A percentile compares a stretch with the other conserved stretches of the same genome.
Evolutionary conservation across 2,113 vertebrate species (phyloP).

Genomic region (Setophaga petechia): DNA sequence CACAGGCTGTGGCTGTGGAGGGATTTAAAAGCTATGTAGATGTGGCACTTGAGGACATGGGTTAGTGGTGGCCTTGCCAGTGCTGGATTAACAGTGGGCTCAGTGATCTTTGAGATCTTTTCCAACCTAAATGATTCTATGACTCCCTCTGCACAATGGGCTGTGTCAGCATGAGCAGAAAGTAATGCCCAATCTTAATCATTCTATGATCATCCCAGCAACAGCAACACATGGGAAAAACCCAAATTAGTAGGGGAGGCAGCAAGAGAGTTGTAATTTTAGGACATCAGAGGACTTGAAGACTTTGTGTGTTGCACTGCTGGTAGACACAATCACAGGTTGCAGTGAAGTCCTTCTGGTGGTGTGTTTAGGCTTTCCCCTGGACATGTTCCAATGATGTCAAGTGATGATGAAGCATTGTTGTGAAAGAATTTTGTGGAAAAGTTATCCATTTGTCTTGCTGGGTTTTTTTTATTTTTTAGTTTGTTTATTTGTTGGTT

Average conservation of each 20-base stretch:
- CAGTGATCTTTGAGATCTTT: neutral
- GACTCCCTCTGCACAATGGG: neutral
- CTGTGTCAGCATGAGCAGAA: neutral
- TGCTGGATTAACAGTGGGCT: neutral
- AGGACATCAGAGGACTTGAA: neutral
- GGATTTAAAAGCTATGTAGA: neutral
- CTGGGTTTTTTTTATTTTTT: neutral
- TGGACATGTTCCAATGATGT: neutral
- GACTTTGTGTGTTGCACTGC: neutral
- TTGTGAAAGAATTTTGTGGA: neutral
- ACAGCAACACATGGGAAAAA: slow-evolving; percentile 10
- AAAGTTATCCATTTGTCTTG: neutral
- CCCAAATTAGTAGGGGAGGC: neutral
- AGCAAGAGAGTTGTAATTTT: neutral
- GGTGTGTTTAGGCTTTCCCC: neutral
- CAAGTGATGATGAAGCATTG: neutral
- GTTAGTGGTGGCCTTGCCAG: no score
- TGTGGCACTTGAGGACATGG: neutral
- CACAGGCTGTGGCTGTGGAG: neutral
- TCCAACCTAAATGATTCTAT: neutral
- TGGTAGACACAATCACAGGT: neutral
- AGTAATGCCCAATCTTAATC: neutral
- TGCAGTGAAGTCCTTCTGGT: neutral
- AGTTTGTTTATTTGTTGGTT: rapidly evolving
- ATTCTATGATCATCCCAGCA: neutral